Evolutionary conservation across 2,888 invertebrate genomes (phyloP).

Genomic region (Leucoma salicis): DNA sequence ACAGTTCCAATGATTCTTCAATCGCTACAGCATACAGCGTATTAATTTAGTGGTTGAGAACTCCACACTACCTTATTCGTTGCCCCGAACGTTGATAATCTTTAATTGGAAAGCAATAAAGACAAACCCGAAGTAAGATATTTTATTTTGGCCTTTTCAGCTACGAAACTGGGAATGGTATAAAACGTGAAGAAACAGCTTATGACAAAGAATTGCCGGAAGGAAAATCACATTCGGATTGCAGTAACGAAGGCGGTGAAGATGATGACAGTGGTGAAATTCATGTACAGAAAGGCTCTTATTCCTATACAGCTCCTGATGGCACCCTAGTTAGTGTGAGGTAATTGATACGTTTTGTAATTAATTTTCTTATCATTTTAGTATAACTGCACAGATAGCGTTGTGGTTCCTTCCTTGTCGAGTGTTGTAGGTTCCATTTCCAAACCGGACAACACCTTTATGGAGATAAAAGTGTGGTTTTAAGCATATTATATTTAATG

Average conservation of each 20-base stretch:
- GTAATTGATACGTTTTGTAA: slow-evolving; percentile 50
- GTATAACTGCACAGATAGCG: too few relatives aligned
- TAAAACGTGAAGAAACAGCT: slow-evolving; percentile 87
- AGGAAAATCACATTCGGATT: slow-evolving; percentile 59
- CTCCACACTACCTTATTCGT: too few relatives aligned
- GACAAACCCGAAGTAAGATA: not conserved
- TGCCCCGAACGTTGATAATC: too few relatives aligned
- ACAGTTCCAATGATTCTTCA: not conserved
- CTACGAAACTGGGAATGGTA: slow-evolving; percentile 90
- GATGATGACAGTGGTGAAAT: slow-evolving; percentile 80
- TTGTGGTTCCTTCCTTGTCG: too few relatives aligned
- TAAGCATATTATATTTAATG: too few relatives aligned
- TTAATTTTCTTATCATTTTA: not conserved
- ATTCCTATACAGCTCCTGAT: slow-evolving; percentile 87
- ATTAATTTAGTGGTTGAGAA: too few relatives aligned
- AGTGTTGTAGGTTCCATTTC: too few relatives aligned
- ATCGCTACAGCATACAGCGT: not conserved
- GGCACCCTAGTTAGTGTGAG: slow-evolving; percentile 84
- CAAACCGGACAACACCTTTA: too few relatives aligned
- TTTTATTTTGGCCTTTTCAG: slow-evolving; percentile 55
- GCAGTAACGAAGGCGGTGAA: slow-evolving; percentile 76
- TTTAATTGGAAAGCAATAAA: too few relatives aligned
- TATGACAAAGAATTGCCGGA: slow-evolving; percentile 84
- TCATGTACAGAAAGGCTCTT: slow-evolving; percentile 85
- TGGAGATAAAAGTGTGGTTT: too few relatives aligned